A percentile compares a stretch with the other conserved stretches of the same genome.
Conservation (phyloP, 2,797 vertebrate genomes). For the Lacerta agilis region DNA sequence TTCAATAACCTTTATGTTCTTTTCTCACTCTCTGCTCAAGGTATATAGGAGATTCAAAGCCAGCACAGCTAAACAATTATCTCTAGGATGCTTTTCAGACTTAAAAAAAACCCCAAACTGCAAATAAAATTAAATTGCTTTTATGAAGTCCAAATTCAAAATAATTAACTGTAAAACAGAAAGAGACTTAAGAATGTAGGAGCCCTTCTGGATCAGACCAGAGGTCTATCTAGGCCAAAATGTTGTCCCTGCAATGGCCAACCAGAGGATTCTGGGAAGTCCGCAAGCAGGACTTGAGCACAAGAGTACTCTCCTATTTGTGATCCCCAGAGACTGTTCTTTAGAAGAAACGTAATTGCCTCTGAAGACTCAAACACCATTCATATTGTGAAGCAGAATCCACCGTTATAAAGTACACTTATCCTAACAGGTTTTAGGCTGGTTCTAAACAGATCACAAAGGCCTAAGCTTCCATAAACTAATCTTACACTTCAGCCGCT, state of each 20-base stretch:
- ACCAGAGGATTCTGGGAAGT: background rate
- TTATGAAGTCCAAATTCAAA: background rate
- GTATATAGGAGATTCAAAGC: slow-evolving; percentile 21
- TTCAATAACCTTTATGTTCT: slow-evolving; percentile 52
- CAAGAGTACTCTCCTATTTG: too few species aligned
- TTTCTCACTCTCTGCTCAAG: background rate
- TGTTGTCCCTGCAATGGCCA: background rate
- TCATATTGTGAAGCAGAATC: too few species aligned
- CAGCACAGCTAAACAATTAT: slow-evolving; percentile 3
- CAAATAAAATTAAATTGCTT: background rate
- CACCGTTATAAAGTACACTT: too few species aligned
- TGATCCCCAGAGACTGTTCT: too few species aligned
- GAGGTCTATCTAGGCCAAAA: background rate
- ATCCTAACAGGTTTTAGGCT: too few species aligned
- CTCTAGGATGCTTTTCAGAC: background rate
- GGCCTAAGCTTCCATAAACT: too few species aligned
- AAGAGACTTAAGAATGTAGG: background rate
- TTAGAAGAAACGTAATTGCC: too few species aligned
- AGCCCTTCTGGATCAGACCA: background rate
- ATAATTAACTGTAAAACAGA: background rate
- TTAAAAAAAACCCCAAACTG: background rate
- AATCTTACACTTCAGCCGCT: too few species aligned
- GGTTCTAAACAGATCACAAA: too few species aligned
- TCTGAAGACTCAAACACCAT: too few species aligned
- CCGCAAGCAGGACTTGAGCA: too few species aligned